Evolutionary conservation across 2,113 vertebrate species (phyloP).

Genomic region (Ornithorhynchus anatinus): DNA sequence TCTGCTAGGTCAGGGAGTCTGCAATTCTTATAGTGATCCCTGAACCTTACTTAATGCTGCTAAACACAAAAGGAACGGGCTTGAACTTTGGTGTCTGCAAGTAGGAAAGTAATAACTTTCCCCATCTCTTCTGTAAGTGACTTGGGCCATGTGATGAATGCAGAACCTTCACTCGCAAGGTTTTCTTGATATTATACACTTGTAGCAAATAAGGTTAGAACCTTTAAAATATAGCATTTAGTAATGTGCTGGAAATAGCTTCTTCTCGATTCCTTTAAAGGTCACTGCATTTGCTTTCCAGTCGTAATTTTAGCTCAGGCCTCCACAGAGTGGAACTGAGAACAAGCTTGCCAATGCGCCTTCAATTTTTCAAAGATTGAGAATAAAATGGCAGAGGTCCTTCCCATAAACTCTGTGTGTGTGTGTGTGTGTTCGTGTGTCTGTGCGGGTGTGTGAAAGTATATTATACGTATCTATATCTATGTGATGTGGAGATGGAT

Average conservation of each 20-base stretch:
- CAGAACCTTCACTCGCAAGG: conserved; percentile 70
- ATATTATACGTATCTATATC: rapidly evolving
- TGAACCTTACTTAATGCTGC: conserved; percentile 75
- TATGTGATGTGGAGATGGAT: not conserved
- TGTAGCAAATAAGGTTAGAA: conserved; percentile 83
- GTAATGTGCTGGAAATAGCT: conserved; percentile 75
- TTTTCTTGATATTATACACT: conserved; percentile 76
- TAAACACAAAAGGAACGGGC: conserved; percentile 59
- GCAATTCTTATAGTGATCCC: conserved; percentile 65
- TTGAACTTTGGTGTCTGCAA: conserved; percentile 75
- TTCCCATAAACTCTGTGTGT: not conserved
- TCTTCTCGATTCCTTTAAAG: conserved; percentile 79
- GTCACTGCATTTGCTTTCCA: conserved; percentile 78
- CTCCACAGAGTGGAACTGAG: conserved; percentile 56
- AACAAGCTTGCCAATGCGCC: conserved; percentile 50
- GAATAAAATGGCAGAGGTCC: conserved; percentile 56
- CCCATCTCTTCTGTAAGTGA: conserved; percentile 65
- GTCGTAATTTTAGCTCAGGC: conserved; percentile 64
- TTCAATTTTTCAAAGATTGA: conserved; percentile 53
- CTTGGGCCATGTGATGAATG: conserved; percentile 65
- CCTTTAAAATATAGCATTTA: conserved; percentile 85
- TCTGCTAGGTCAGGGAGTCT: conserved; percentile 64
- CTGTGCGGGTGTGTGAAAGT: rapidly evolving
- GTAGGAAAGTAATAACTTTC: conserved; percentile 77
- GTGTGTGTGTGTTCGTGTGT: not conserved